These are phyloP conservation scores for Homarus americanus DNA, from an alignment of 1,140 invertebrate species.

Conservation along the genomic window DNA sequence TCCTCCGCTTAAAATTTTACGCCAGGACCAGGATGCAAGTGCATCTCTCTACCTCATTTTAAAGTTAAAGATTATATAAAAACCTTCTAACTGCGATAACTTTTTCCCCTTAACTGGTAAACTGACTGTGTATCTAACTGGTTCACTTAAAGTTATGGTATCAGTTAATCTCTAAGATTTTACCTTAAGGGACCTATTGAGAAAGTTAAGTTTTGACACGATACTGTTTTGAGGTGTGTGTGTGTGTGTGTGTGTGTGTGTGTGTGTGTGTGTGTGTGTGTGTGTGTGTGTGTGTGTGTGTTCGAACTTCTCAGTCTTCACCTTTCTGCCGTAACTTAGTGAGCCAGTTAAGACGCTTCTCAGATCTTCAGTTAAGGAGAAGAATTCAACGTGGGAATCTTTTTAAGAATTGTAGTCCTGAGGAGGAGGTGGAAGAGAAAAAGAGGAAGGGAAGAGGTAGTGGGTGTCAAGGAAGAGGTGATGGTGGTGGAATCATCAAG, in stretches of 20 bases:
- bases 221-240: too few species aligned
- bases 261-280: conserved; percentile 32
- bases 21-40: background rate
- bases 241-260: conserved; percentile 35
- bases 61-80: too few species aligned
- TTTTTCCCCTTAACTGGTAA: too few species aligned
- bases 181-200: too few species aligned
- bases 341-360: background rate
- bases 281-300: conserved; percentile 2
- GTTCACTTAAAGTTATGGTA: too few species aligned
- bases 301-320: background rate
- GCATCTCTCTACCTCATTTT: too few species aligned
- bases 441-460: background rate
- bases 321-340: background rate
- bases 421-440: background rate
- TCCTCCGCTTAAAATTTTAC: background rate
- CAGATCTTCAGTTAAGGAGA: background rate
- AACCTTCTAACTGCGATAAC: too few species aligned
- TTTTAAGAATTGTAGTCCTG: background rate
- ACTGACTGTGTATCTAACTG: too few species aligned
- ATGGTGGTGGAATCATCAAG: too few species aligned
- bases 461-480: too few species aligned
- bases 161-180: too few species aligned
- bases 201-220: too few species aligned
- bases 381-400: background rate